These are phyloP conservation scores for Quadroppia sp. DNA, from an alignment of 2,888 invertebrate species.

Conservation along the genomic window DNA sequence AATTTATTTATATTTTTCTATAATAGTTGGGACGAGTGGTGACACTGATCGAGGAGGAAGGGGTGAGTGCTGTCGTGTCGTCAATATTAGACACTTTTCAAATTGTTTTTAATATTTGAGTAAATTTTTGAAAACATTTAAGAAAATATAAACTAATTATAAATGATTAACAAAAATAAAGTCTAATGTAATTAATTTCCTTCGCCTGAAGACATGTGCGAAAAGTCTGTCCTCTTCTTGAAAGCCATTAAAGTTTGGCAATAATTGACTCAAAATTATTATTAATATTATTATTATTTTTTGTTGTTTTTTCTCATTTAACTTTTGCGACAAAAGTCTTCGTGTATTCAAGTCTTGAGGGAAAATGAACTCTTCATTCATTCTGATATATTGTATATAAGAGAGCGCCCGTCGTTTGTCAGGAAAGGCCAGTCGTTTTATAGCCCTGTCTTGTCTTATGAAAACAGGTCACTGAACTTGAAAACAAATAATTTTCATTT, in stretches of 20 bases:
- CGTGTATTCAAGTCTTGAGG: constrained; percentile 7
- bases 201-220: background rate
- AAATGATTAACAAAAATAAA: background rate
- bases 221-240: background rate
- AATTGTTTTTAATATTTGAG: background rate
- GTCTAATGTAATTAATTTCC: constrained; percentile 21
- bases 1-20: constrained; percentile 46
- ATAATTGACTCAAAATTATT: constrained; percentile 32
- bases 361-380: constrained; percentile 35
- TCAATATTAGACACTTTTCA: too few species aligned
- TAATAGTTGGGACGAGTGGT: constrained; percentile 57
- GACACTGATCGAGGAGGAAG: constrained; percentile 52
- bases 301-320: constrained; percentile 11
- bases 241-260: constrained; percentile 20
- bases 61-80: too few species aligned
- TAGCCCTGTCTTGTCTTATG: background rate
- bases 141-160: constrained; percentile 14
- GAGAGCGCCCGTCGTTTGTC: constrained; percentile 7
- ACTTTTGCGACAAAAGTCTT: constrained; percentile 22
- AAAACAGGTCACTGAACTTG: constrained; percentile 30
- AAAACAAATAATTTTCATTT: constrained; percentile 24
- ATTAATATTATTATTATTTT: constrained; percentile 29
- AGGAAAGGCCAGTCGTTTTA: background rate
- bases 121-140: background rate
- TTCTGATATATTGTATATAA: background rate